Conservation (phyloP, 2,113 vertebrate genomes). For the Scatophagus argus region DNA sequence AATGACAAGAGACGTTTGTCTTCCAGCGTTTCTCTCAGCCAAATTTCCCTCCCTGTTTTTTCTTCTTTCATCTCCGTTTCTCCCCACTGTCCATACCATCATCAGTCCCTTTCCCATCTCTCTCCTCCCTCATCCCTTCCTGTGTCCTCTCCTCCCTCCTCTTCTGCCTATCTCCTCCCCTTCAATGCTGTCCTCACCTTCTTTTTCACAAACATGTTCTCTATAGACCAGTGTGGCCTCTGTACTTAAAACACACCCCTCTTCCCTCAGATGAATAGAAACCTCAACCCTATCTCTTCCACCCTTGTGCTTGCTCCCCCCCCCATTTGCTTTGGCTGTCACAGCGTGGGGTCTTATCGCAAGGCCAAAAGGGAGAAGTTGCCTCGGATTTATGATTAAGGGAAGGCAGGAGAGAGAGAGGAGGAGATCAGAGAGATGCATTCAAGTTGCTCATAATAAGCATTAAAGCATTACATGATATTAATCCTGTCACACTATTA, state of each 20-base stretch:
- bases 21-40: background rate
- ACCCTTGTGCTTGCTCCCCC: constrained; percentile 81
- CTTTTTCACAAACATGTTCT: constrained; percentile 89
- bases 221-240: constrained; percentile 66
- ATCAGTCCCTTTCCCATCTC: background rate
- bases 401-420: constrained; percentile 81
- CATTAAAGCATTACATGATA: constrained; percentile 99
- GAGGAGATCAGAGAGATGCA: constrained; percentile 94
- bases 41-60: background rate
- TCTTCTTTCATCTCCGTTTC: background rate
- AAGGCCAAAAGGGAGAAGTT: constrained; percentile 95
- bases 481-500: constrained; percentile 98
- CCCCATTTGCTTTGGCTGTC: constrained; percentile 92
- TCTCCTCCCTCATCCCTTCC: background rate
- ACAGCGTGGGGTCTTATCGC: constrained; percentile 92
- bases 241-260: constrained; percentile 72
- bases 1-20: background rate
- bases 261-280: constrained; percentile 89
- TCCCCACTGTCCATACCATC: background rate
- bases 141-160: background rate
- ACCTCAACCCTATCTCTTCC: constrained; percentile 94
- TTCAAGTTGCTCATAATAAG: constrained; percentile 98
- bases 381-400: constrained; percentile 92
- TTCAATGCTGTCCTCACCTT: constrained; percentile 83
- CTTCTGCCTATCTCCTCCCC: constrained; percentile 51